These are phyloP conservation scores for Sphenopsis melanotis DNA, from an alignment of 2,797 vertebrate genomes.

Conservation along the genomic window DNA sequence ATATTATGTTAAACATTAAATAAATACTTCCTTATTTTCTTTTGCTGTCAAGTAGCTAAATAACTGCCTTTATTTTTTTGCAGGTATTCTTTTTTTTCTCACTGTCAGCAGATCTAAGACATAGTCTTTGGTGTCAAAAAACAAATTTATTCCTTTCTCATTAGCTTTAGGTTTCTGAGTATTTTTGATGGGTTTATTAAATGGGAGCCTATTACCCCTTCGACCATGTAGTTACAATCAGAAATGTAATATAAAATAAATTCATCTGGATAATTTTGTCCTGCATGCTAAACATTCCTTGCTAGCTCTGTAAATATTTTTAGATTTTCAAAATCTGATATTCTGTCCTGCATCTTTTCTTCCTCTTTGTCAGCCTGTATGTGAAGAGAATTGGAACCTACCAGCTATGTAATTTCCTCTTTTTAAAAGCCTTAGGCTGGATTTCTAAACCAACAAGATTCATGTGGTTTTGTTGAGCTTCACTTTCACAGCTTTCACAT, in stretches of 20 bases:
- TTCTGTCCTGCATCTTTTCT: background rate
- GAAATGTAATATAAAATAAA: background rate
- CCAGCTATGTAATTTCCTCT: background rate
- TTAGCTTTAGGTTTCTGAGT: background rate
- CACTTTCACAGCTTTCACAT: background rate
- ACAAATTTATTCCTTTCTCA: background rate
- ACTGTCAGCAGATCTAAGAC: background rate
- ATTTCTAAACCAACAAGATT: background rate
- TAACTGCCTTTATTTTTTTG: background rate
- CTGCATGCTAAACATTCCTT: background rate
- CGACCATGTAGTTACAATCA: background rate
- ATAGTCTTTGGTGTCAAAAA: accelerated
- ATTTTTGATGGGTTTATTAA: background rate
- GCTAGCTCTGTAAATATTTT: background rate
- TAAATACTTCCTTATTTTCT: background rate
- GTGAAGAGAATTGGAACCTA: background rate
- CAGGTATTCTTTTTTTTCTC: background rate
- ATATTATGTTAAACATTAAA: background rate
- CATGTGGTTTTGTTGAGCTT: background rate
- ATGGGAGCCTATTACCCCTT: background rate
- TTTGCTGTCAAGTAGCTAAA: background rate
- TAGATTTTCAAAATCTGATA: background rate
- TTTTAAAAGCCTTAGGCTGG: background rate
- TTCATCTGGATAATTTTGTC: background rate
- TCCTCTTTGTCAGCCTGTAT: background rate